Base-by-base conservation (phyloP, 2,113 vertebrate genomes). In the Halcyon senegalensis region DNA sequence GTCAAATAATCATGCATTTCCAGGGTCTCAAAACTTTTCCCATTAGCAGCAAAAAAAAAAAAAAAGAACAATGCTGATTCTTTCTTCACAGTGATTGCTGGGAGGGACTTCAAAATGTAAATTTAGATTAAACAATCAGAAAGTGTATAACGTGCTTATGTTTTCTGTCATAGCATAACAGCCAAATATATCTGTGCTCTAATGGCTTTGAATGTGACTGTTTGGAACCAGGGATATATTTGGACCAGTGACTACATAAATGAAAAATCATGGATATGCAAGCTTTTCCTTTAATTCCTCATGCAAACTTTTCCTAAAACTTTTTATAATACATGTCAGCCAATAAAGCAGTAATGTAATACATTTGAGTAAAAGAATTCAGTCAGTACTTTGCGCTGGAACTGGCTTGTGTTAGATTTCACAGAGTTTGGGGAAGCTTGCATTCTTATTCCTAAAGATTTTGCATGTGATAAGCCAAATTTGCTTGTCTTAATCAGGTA, bases 251-350 rank as follows among this genome's bases (percentile, higher is more conserved):
- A 87, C 56, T 41, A 67, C 56, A 64, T 51, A 60, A 84, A 82
- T 89, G 84, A 93, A 95, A 94, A 95, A 58, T 84, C 28, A 46
- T 4, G 16, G 39, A 39, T 56, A 37, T 64, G 56, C 35, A 84
- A 93, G 24, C 8, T 85, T 87, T 91, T 66, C 81, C 63, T 87
- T 89, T 82, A 79, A 82, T 85, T 91, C 74, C 46, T 89, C 84
- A 43, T 4, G 9, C 16, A 25, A 89, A 53, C 53, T 19, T 93
- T 80, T 68, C 59, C 58, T 69, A 30, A 43, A 76, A 58, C 64
- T 51, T 80, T 79, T 91, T 95, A 67, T 3, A 63, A 70, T 1
- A 68, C 28, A 23, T 50, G 58, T 83, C 94, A 89, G 77, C 69
- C 70, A 79, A 73, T 51, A 39, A 87, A 79, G 53, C 33, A 33